Base-by-base conservation (phyloP, 2,113 vertebrate genomes). In the Oophaga pumilio region DNA sequence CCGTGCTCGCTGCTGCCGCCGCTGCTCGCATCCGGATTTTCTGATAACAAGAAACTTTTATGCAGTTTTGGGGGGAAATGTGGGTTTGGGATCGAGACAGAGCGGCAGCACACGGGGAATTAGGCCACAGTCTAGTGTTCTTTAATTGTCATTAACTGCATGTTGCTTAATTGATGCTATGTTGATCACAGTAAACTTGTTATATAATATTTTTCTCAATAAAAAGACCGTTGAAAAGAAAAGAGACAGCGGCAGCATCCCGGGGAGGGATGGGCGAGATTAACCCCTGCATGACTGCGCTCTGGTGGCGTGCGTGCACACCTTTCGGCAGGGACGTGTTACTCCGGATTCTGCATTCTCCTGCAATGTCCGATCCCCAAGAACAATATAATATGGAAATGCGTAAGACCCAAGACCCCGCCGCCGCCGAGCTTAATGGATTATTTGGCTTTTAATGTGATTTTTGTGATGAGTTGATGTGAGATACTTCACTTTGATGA, bases 1-100 rank as follows among this genome's bases (percentile, higher is more conserved):
- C n/a, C n/a, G n/a, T n/a, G 33, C 33, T 43, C 33, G 33, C 33
- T 43, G 33, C 33, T 43, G 33, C 33, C 60, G 33, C 59, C 28
- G 85, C 43, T 28, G 14, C 43, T 59, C 53, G 14, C 86, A 82
- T 87, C 79, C 86, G 82, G 78, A 82, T 74, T 88, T 88, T 24
- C 59, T 43, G 71, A 88, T 83, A 77, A 76, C 60, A 88, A 62
- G 43, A 88, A 83, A 88, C 71, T 53, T 76, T 88, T 56, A 53
- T 28, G 17, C 57, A 33, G 43, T 18, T 83, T 43, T 73, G 68
- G 18, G 57, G 68, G 33, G 33, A 33, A 76, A 87, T 60, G 8
- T 26, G 66, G n/a, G 62, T 43, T 80, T 57, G 28, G 60, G 26
- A 80, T 80, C 9, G 26, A 60, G 57, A 57, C 52, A 59, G 20